phyloP scores from a whole-genome alignment of 2,113 vertebrate species.

The Pomatorhinus ruficollis region DNA sequence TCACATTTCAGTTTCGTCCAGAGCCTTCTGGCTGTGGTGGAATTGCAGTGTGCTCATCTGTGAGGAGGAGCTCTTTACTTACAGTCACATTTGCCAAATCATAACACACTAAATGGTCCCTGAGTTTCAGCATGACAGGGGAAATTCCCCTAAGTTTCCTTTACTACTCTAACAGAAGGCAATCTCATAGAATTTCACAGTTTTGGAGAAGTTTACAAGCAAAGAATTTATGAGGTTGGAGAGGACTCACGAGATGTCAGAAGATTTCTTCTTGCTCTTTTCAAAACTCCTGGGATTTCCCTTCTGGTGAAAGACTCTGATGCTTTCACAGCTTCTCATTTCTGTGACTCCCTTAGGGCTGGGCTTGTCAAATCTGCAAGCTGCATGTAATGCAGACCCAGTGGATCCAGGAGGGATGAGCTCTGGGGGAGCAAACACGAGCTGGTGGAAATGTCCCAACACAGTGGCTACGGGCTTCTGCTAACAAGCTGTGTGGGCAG shows the following conservation, averaged over 20 bases:
- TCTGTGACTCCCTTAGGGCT: background rate
- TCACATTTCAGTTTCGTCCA: background rate
- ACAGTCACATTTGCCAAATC: background rate
- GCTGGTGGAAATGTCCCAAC: background rate
- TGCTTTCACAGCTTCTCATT: background rate
- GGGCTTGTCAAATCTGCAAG: background rate
- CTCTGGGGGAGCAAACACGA: background rate
- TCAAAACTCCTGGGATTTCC: background rate
- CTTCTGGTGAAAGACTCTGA: background rate
- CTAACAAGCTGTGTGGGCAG: background rate
- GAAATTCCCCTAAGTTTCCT: constrained; percentile 6
- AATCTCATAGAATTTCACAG: background rate
- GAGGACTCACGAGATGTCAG: background rate
- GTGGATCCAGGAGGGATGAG: background rate
- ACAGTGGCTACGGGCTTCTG: background rate
- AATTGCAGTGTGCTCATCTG: background rate
- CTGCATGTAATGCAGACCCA: background rate
- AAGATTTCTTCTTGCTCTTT: background rate
- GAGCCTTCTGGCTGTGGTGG: background rate
- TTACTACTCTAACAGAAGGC: background rate
- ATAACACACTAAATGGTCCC: background rate
- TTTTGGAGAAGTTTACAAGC: background rate
- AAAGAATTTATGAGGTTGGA: background rate
- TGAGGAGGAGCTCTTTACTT: background rate
- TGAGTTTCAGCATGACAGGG: background rate